phyloP scores from a whole-genome alignment of 2,113 vertebrate species.

The Catharus minimus region DNA sequence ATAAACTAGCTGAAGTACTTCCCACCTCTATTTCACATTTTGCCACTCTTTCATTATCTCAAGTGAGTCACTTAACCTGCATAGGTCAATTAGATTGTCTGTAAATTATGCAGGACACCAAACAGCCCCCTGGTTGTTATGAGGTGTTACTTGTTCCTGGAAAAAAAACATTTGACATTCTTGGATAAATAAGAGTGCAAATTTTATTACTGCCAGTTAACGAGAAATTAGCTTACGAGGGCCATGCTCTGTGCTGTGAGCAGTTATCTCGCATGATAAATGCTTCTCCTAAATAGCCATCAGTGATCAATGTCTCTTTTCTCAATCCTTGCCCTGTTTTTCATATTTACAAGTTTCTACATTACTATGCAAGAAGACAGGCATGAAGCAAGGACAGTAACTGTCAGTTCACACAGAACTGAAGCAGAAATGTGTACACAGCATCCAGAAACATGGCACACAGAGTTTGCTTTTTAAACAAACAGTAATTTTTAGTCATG shows the following conservation, averaged over 20 bases:
- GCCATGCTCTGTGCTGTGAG: not conserved
- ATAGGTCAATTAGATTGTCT: not conserved
- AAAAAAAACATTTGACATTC: not conserved
- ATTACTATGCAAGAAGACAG: not conserved
- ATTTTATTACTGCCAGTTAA: not conserved
- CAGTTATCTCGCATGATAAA: not conserved
- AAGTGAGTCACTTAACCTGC: constrained; percentile 4
- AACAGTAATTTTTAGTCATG: not conserved
- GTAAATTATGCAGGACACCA: not conserved
- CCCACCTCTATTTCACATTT: not conserved
- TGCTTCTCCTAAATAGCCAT: not conserved
- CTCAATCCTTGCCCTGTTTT: not conserved
- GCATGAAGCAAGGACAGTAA: not conserved
- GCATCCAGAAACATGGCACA: not conserved
- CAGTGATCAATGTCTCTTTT: not conserved
- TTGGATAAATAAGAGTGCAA: not conserved
- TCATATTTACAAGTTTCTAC: not conserved
- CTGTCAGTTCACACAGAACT: not conserved
- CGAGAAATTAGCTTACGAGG: not conserved
- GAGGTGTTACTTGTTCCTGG: not conserved
- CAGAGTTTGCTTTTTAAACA: not conserved
- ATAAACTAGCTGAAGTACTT: not conserved
- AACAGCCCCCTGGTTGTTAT: not conserved
- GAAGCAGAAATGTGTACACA: accelerated
- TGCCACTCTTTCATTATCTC: not conserved